These are phyloP conservation scores for Cecropterus lyciades DNA, from an alignment of 1,140 invertebrate genomes.

Conservation along the genomic window DNA sequence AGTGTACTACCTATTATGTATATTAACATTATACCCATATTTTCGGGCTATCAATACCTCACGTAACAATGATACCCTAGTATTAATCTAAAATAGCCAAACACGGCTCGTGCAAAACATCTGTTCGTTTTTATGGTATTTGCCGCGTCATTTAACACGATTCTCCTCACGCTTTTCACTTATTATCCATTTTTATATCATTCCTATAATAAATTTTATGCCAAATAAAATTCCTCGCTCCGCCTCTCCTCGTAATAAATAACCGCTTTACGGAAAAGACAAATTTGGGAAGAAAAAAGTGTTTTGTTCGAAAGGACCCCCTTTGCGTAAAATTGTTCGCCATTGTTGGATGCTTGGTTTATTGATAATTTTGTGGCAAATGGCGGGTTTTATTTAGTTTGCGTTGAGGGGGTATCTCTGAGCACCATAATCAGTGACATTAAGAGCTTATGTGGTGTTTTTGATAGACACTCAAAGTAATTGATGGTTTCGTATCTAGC, in stretches of 20 bases:
- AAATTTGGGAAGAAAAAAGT: constrained; percentile 50
- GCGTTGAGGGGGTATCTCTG: constrained; percentile 26
- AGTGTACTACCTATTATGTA: too few relatives aligned
- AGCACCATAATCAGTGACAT: constrained; percentile 40
- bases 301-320: constrained; percentile 41
- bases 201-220: constrained; percentile 65
- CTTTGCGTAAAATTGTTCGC: constrained; percentile 52
- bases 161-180: constrained; percentile 68
- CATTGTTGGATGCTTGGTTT: constrained; percentile 43
- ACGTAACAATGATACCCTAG: constrained; percentile 31
- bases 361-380: constrained; percentile 50
- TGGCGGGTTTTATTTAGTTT: constrained; percentile 41
- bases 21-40: background rate
- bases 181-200: constrained; percentile 70
- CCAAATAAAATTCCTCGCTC: constrained; percentile 72
- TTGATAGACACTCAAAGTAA: constrained; percentile 45
- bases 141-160: constrained; percentile 63
- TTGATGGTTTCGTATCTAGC: constrained; percentile 40
- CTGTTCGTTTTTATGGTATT: constrained; percentile 55
- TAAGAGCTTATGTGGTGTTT: constrained; percentile 38
- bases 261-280: constrained; percentile 47
- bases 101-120: constrained; percentile 52
- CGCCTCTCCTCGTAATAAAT: constrained; percentile 64
- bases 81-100: constrained; percentile 35
- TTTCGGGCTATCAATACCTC: constrained; percentile 16